These are phyloP conservation scores for Emydura subglobosa DNA, from an alignment of 2,113 vertebrate species.

Conservation along the genomic window DNA sequence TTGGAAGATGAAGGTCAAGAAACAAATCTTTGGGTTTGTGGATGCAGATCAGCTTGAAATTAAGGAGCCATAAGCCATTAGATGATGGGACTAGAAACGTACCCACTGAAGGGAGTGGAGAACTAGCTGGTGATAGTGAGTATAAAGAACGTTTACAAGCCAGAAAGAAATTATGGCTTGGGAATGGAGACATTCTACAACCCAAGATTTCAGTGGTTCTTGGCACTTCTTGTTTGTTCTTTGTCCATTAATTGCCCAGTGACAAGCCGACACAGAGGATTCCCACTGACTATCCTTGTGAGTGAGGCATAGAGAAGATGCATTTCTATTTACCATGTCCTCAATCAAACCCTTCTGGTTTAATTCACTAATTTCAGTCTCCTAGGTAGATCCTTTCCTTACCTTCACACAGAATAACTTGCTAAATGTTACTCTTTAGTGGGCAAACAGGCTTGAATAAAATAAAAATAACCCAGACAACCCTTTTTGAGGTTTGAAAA, in stretches of 20 bases:
- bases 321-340: background rate
- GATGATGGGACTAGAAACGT: constrained; percentile 18
- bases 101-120: constrained; percentile 36
- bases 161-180: background rate
- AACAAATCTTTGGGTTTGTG: background rate
- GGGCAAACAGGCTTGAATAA: fast-evolving
- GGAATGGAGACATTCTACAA: background rate
- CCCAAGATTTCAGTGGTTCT: background rate
- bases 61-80: background rate
- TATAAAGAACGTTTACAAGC: no score
- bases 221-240: background rate
- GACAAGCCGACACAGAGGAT: background rate
- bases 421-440: background rate
- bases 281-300: background rate
- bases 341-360: background rate
- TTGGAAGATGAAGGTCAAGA: background rate
- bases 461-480: background rate
- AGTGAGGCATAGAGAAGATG: background rate
- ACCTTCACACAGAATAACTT: background rate
- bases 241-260: background rate
- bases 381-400: background rate
- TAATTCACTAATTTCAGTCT: background rate
- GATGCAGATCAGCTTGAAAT: background rate
- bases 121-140: constrained; percentile 13
- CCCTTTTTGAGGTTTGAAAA: background rate